Conservation (phyloP, 23 tunicate species). For the Diplosoma virens region DNA sequence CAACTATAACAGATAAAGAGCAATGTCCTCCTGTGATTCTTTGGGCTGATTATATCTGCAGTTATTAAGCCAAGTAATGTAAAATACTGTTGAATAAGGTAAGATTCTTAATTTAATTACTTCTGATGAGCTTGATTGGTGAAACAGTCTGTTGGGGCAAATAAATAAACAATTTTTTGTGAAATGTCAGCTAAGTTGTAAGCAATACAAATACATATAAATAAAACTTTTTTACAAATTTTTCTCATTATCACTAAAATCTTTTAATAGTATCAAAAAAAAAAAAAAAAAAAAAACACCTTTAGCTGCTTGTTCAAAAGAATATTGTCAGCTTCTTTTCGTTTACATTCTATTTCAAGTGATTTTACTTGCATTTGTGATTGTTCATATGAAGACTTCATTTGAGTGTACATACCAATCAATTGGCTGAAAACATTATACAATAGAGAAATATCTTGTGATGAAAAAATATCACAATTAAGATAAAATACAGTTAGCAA, state of each 20-base stretch:
- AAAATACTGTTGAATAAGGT: too few species aligned
- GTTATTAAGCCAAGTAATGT: too few species aligned
- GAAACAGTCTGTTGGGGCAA: not conserved
- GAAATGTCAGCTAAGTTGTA: not conserved
- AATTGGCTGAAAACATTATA: conserved; percentile 14
- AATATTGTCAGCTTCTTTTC: conserved; percentile 25
- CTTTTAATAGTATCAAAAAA: not conserved
- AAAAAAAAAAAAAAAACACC: not conserved
- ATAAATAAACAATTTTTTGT: not conserved
- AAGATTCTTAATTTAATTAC: too few species aligned
- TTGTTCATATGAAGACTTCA: conserved; percentile 18
- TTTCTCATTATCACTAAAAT: not conserved
- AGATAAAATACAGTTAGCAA: not conserved
- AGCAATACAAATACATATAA: not conserved
- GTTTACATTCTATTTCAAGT: conserved; percentile 32
- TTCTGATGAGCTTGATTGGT: too few species aligned
- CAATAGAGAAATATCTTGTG: not conserved
- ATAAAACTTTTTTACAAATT: not conserved
- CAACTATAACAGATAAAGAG: too few species aligned
- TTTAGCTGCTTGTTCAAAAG: conserved; percentile 34
- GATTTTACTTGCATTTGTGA: not conserved
- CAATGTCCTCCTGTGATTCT: too few species aligned
- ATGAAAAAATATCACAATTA: too few species aligned
- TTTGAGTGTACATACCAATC: conserved; percentile 27
- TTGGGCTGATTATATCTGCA: too few species aligned